A percentile compares a stretch with the other conserved stretches of the same genome.
Conservation (phyloP, 2,888 invertebrate genomes). For the Clanis bilineata region DNA sequence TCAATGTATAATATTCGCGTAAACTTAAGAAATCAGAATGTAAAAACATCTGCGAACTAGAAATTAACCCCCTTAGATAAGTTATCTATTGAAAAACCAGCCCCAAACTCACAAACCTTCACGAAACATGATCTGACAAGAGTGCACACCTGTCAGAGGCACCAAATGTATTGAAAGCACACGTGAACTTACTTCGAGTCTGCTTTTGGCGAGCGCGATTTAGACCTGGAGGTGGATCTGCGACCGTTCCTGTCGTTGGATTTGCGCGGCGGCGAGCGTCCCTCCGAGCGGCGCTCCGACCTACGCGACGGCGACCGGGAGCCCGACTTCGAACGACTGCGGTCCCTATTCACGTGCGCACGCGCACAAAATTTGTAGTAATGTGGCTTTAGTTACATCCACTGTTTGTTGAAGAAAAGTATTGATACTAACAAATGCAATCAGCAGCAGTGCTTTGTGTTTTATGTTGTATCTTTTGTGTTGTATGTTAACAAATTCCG, state of each 20-base stretch:
- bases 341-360: constrained; percentile 54
- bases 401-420: constrained; percentile 19
- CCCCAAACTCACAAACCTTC: background rate
- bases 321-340: constrained; percentile 65
- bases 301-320: constrained; percentile 56
- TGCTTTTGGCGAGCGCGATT: constrained; percentile 77
- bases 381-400: constrained; percentile 33
- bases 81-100: too few relatives aligned
- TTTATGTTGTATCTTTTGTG: too few relatives aligned
- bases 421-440: constrained; percentile 14
- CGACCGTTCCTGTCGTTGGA: constrained; percentile 51
- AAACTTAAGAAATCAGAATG: too few relatives aligned
- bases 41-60: too few relatives aligned
- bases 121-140: constrained; percentile 45
- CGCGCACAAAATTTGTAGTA: constrained; percentile 20
- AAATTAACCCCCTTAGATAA: too few relatives aligned
- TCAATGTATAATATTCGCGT: too few relatives aligned
- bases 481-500: too few relatives aligned
- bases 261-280: constrained; percentile 42
- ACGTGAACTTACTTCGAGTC: constrained; percentile 62
- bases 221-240: constrained; percentile 56
- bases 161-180: constrained; percentile 52
- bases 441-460: too few relatives aligned
- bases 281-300: constrained; percentile 49
- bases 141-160: constrained; percentile 45